Base-by-base conservation (phyloP, 2,797 vertebrate species). In the Acanthurus leucopareius region DNA sequence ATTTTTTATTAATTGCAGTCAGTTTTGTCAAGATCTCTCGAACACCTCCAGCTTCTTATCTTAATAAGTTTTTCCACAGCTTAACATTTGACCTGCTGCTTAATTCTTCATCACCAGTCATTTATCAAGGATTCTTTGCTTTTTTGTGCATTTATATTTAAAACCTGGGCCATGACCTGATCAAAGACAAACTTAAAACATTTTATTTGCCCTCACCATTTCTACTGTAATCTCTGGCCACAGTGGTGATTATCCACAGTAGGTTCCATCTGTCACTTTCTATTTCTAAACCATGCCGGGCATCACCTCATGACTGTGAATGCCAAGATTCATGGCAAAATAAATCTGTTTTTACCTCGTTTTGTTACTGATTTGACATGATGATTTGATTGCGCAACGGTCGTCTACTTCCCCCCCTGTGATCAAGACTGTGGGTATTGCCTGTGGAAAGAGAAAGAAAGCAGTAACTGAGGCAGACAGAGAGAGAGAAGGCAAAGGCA, bases 261-360 rank as follows among this genome's bases (percentile, higher is more conserved):
- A 54, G 73, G 80, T 76, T 86, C 84, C 84, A 90, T 89, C 86
- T 85, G 86, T 84, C 83, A 75, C 83, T 86, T 90, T 85, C 70
- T 82, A 87, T 89, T 86, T 86, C 73, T 58, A 84, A 75, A 86
- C 69, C 54, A 74, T 53, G 22, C 14, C 62, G 73, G 74, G 74
- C 73, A 38, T 83, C 47, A 60, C 62, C 56, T 82, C 51, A 35
- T 48, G 32, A 44, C 28, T 64, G 19, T 54, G 42, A 48, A 15
- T 58, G 84, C 73, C 76, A 76, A 80, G 20, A 79, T 56, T 82
- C 80, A 63, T 38, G 40, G 56, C 58, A 63, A 61, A 73, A 74
- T 40, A 75, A 75, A 79, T 54, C 51, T 71, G 59, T 48, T 77
- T 77, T 85, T 61, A 61, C 59, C 56, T 80, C 1, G 2, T 38